phyloP scores from a whole-genome alignment of 2,888 invertebrate species.

The Clusia tigrina region DNA sequence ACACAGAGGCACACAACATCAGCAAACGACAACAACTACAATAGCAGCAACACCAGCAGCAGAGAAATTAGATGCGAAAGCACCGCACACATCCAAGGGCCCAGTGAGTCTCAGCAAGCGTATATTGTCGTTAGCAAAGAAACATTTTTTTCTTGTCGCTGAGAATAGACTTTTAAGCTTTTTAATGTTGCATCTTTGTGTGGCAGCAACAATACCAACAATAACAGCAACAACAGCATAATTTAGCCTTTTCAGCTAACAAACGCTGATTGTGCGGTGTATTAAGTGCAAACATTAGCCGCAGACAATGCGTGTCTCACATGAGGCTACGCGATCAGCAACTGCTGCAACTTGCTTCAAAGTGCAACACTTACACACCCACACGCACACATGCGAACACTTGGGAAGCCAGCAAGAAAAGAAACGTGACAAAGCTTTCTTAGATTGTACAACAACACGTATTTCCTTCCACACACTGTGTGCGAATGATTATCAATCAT shows the following conservation, averaged over 20 bases:
- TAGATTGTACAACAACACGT: not conserved
- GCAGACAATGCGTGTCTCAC: slow-evolving; percentile 25
- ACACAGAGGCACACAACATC: too few relatives aligned
- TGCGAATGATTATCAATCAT: slow-evolving; percentile 56
- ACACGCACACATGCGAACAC: slow-evolving; percentile 41
- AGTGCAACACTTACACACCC: slow-evolving; percentile 16
- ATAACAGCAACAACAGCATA: slow-evolving; percentile 47
- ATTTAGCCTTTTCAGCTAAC: slow-evolving; percentile 46
- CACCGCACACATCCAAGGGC: not conserved
- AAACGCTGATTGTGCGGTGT: slow-evolving; percentile 50
- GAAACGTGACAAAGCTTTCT: slow-evolving; percentile 54
- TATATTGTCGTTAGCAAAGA: not conserved
- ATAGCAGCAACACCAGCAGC: not conserved
- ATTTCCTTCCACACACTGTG: slow-evolving; percentile 13
- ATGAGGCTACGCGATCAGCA: not conserved
- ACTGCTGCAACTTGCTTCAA: slow-evolving; percentile 17
- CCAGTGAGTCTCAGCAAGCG: too few relatives aligned
- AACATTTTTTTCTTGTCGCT: not conserved
- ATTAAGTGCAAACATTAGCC: slow-evolving; percentile 58
- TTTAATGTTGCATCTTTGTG: slow-evolving; percentile 51
- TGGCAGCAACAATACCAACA: slow-evolving; percentile 18
- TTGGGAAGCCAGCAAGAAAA: slow-evolving; percentile 43
- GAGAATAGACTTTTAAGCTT: slow-evolving; percentile 38
- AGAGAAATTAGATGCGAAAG: not conserved
- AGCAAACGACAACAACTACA: not conserved